A percentile compares a stretch with the other conserved stretches of the same genome.
Evolutionary conservation across 2,113 vertebrate genomes (phyloP).

Genomic region (Microcebus ravelobensis): DNA sequence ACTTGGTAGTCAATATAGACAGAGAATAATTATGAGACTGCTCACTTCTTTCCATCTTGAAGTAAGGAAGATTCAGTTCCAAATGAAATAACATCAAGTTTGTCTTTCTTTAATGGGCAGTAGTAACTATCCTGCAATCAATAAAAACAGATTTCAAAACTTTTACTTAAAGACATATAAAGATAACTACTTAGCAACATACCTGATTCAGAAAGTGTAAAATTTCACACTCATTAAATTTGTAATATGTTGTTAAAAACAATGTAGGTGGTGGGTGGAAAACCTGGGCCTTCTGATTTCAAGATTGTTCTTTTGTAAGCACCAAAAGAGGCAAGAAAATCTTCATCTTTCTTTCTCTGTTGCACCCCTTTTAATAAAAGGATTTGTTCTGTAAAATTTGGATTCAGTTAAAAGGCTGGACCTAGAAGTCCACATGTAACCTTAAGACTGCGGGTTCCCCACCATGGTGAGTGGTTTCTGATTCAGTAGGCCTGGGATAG

Average conservation of each 20-base stretch:
- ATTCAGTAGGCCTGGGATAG: too few species aligned
- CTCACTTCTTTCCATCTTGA: background rate
- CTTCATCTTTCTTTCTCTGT: too few species aligned
- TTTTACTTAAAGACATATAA: background rate
- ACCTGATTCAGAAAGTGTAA: background rate
- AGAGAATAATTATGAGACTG: background rate
- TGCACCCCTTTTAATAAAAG: too few species aligned
- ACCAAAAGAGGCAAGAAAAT: too few species aligned
- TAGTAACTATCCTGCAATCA: background rate
- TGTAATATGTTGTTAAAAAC: slow-evolving; percentile 1
- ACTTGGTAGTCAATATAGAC: background rate
- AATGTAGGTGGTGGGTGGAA: background rate
- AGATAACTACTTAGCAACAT: background rate
- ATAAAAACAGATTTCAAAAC: background rate
- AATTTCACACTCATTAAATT: slow-evolving; percentile 26
- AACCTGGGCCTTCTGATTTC: too few species aligned
- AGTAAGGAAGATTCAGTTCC: background rate
- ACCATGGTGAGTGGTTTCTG: too few species aligned
- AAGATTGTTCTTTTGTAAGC: too few species aligned
- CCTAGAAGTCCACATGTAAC: too few species aligned
- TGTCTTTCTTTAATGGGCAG: background rate
- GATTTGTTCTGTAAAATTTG: too few species aligned
- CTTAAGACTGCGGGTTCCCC: too few species aligned
- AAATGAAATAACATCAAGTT: background rate
- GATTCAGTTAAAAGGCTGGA: too few species aligned